phyloP scores from a whole-genome alignment of 1,140 invertebrate species.

The Papilio polytes region DNA sequence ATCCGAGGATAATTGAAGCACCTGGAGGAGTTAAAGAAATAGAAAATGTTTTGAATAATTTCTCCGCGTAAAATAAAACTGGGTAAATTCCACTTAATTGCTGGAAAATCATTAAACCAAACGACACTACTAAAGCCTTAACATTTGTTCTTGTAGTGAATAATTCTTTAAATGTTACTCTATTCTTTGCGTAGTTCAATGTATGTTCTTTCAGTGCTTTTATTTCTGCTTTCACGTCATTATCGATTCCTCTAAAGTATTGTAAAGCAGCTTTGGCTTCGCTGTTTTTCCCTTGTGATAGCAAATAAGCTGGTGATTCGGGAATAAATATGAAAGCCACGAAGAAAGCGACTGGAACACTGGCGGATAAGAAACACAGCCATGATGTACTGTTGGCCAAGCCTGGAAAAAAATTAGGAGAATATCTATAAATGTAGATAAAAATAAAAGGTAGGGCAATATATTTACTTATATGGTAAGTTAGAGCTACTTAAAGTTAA shows the following conservation, averaged over 20 bases:
- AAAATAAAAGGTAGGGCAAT: too few species aligned
- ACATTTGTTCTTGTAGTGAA: conserved; percentile 79
- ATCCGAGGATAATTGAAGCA: conserved; percentile 87
- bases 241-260: conserved; percentile 88
- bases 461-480: too few species aligned
- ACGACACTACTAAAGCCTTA: conserved; percentile 83
- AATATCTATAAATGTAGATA: not conserved
- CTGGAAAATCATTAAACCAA: conserved; percentile 91
- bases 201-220: conserved; percentile 84
- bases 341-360: conserved; percentile 88
- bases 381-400: conserved; percentile 84
- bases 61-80: conserved; percentile 90
- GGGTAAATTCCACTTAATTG: conserved; percentile 92
- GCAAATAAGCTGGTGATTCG: conserved; percentile 88
- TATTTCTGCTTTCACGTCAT: conserved; percentile 86
- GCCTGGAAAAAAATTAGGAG: conserved; percentile 79
- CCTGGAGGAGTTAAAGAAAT: conserved; percentile 77
- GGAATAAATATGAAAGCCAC: conserved; percentile 90
- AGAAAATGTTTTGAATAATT: conserved; percentile 87
- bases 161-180: conserved; percentile 77
- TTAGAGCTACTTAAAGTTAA: too few species aligned
- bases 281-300: conserved; percentile 77
- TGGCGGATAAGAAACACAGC: conserved; percentile 87
- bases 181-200: conserved; percentile 70
- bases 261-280: conserved; percentile 87